Conservation (phyloP, 1,140 invertebrate species). For the Pogonomyrmex barbatus region DNA sequence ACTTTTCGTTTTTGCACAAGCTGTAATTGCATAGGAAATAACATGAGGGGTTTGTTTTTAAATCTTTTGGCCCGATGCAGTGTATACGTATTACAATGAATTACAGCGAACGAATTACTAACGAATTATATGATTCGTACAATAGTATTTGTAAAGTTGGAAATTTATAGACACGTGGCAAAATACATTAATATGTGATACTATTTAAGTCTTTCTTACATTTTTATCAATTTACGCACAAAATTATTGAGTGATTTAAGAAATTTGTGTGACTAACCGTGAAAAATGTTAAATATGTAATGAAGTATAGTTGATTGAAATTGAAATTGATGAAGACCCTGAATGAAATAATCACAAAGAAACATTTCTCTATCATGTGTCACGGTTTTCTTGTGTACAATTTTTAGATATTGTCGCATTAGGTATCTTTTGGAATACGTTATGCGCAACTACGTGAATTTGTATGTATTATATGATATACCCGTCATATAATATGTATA, state of each 20-base stretch:
- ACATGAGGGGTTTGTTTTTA: slow-evolving; percentile 1
- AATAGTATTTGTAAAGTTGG: slow-evolving; percentile 11
- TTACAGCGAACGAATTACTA: too few relatives aligned
- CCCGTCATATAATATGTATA: slow-evolving; percentile 15
- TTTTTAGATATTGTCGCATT: background rate
- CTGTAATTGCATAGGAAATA: background rate
- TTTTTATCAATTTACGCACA: slow-evolving; percentile 33
- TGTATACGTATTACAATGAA: background rate
- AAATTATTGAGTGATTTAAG: slow-evolving; percentile 19
- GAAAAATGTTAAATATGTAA: background rate
- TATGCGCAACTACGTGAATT: background rate
- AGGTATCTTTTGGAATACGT: background rate
- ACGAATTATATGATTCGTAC: background rate
- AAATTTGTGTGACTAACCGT: background rate
- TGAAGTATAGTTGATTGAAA: background rate
- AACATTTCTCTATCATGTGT: slow-evolving; percentile 1
- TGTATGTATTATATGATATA: slow-evolving; percentile 2
- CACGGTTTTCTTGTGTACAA: slow-evolving; percentile 4
- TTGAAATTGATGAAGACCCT: background rate
- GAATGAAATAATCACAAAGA: background rate
- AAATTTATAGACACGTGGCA: slow-evolving; percentile 36
- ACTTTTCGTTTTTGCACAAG: background rate
- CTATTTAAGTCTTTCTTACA: slow-evolving; percentile 44
- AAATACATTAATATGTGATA: slow-evolving; percentile 39
- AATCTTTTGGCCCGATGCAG: background rate